Evolutionary conservation across 1,140 invertebrate genomes (phyloP).

Genomic region (Ladona fulva): DNA sequence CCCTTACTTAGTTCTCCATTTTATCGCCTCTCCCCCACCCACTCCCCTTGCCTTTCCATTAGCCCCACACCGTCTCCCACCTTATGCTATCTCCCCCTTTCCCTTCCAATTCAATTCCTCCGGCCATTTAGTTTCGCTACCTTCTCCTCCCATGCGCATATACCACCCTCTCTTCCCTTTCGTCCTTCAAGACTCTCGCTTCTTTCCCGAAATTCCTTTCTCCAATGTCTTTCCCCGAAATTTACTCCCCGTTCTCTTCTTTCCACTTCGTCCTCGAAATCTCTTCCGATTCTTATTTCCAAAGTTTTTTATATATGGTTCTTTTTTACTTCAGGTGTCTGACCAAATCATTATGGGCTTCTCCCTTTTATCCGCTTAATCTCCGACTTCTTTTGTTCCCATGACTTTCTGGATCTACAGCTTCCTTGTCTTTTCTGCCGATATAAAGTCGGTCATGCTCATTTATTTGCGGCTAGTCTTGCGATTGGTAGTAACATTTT

Average conservation of each 20-base stretch:
- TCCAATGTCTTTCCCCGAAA: neutral
- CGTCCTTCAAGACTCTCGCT: too few relatives aligned
- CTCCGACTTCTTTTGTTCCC: too few relatives aligned
- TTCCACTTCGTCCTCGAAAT: neutral
- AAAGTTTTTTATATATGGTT: neutral
- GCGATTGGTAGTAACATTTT: too few relatives aligned
- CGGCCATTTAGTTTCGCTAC: neutral
- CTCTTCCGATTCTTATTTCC: neutral
- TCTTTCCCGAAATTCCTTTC: neutral
- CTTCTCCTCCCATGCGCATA: neutral
- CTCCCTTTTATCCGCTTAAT: neutral
- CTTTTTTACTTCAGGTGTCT: neutral
- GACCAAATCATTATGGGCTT: neutral
- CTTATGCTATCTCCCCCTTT: neutral
- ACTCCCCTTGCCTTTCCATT: neutral
- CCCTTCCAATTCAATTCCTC: constrained; percentile 4
- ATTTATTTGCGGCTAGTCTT: too few relatives aligned
- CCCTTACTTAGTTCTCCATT: neutral
- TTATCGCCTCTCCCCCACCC: neutral
- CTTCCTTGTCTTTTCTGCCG: neutral
- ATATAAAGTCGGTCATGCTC: neutral
- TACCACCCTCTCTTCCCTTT: neutral
- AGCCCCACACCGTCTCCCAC: neutral
- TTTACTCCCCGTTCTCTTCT: neutral
- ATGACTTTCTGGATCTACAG: too few relatives aligned